These are phyloP conservation scores for Neopipo cinnamomea DNA, from an alignment of 2,113 vertebrate species.

Conservation along the genomic window DNA sequence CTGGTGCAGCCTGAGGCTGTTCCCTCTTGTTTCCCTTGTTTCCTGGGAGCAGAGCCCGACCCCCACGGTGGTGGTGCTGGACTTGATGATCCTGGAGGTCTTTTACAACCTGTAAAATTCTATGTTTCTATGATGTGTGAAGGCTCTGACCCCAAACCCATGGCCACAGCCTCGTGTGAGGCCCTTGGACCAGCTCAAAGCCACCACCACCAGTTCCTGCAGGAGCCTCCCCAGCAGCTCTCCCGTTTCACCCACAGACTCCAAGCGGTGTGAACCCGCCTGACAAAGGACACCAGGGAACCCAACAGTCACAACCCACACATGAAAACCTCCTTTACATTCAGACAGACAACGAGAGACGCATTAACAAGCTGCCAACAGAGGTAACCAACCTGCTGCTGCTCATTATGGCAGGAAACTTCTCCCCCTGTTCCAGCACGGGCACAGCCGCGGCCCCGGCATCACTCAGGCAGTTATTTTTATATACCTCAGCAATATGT, in stretches of 20 bases:
- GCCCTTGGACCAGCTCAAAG: background rate
- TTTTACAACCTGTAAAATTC: accelerated
- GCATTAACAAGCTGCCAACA: background rate
- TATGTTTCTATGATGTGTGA: background rate
- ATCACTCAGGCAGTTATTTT: slow-evolving; percentile 59
- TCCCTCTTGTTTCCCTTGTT: background rate
- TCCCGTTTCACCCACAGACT: background rate
- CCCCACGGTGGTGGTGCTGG: background rate
- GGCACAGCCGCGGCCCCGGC: background rate
- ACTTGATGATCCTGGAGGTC: background rate
- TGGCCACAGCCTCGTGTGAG: accelerated
- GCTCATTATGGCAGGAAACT: background rate
- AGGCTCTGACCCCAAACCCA: background rate
- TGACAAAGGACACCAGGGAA: background rate
- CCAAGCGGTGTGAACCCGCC: background rate
- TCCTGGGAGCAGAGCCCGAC: background rate
- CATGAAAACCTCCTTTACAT: background rate
- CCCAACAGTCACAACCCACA: background rate
- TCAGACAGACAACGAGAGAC: background rate
- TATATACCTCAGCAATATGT: slow-evolving; percentile 58
- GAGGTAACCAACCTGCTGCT: background rate
- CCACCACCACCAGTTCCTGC: background rate
- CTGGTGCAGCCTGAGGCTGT: too few species aligned
- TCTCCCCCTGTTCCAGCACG: background rate
- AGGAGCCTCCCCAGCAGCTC: background rate